Percentiles rank a stretch among this genome's conserved stretches.
These are phyloP conservation scores for Monochamus alternatus DNA, from an alignment of 2,888 invertebrate species.

Conservation along the genomic window DNA sequence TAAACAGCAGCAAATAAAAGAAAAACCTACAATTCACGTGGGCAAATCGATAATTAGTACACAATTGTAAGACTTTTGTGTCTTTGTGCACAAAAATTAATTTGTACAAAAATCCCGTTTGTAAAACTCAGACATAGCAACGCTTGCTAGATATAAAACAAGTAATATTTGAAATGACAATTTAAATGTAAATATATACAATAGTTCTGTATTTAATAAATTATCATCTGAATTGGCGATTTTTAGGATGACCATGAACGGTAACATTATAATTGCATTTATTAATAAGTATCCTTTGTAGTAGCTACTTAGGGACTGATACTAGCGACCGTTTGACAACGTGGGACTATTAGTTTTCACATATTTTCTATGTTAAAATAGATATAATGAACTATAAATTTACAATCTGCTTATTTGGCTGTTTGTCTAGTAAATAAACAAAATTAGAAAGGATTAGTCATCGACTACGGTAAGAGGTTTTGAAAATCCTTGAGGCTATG, in stretches of 20 bases:
- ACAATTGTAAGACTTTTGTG: too few relatives aligned
- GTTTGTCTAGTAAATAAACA: constrained; percentile 33
- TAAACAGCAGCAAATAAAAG: too few relatives aligned
- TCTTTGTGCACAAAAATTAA: too few relatives aligned
- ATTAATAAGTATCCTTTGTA: background rate
- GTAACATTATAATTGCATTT: background rate
- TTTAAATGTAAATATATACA: too few relatives aligned
- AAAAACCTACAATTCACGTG: too few relatives aligned
- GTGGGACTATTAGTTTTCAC: constrained; percentile 27
- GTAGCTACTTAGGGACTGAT: constrained; percentile 4
- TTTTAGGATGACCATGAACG: constrained; percentile 1
- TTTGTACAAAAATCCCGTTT: too few relatives aligned
- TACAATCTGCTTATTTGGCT: constrained; percentile 39
- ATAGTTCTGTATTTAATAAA: too few relatives aligned
- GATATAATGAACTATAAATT: constrained; percentile 32
- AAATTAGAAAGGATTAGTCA: constrained; percentile 42
- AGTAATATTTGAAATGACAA: too few relatives aligned
- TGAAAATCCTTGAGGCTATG: constrained; percentile 33
- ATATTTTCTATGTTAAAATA: constrained; percentile 23
- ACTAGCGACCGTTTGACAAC: constrained; percentile 19
- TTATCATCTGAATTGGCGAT: background rate
- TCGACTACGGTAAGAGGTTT: constrained; percentile 28
- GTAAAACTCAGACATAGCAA: too few relatives aligned
- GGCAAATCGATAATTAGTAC: too few relatives aligned
- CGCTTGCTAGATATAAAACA: too few relatives aligned